Conservation (phyloP, 2,888 invertebrate genomes). For the Ennomos quercinarius region DNA sequence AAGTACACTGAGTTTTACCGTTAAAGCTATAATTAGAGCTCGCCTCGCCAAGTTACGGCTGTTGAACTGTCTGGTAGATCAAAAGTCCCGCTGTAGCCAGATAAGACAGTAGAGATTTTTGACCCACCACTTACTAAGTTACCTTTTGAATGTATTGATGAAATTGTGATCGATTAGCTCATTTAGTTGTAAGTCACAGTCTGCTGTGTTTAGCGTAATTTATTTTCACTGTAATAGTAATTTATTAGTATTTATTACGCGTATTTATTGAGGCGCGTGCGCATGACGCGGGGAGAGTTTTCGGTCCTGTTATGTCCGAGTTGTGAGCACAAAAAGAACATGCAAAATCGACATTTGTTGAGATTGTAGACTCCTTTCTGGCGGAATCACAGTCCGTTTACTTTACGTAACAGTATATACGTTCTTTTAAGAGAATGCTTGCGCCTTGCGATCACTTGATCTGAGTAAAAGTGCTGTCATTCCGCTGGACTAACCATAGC, state of each 20-base stretch:
- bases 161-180: slow-evolving; percentile 72
- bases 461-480: slow-evolving; percentile 36
- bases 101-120: slow-evolving; percentile 10
- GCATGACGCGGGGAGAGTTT: slow-evolving; percentile 71
- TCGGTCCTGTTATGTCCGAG: slow-evolving; percentile 78
- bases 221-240: slow-evolving; percentile 49
- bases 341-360: slow-evolving; percentile 79
- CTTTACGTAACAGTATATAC: slow-evolving; percentile 44
- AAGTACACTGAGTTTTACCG: neutral
- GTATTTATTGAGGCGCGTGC: slow-evolving; percentile 70
- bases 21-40: neutral
- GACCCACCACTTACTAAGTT: slow-evolving; percentile 20
- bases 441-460: slow-evolving; percentile 38
- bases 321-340: slow-evolving; percentile 79
- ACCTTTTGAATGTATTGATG: slow-evolving; percentile 33
- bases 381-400: slow-evolving; percentile 52
- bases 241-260: slow-evolving; percentile 73
- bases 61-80: neutral
- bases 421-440: slow-evolving; percentile 27
- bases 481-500: slow-evolving; percentile 29
- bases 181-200: slow-evolving; percentile 59
- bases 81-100: slow-evolving; percentile 11
- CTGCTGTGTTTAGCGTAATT: slow-evolving; percentile 66
- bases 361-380: slow-evolving; percentile 68
- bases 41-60: slow-evolving; percentile 5